These are phyloP conservation scores for Maccullochella peelii DNA, from an alignment of 2,113 vertebrate genomes.

Conservation along the genomic window DNA sequence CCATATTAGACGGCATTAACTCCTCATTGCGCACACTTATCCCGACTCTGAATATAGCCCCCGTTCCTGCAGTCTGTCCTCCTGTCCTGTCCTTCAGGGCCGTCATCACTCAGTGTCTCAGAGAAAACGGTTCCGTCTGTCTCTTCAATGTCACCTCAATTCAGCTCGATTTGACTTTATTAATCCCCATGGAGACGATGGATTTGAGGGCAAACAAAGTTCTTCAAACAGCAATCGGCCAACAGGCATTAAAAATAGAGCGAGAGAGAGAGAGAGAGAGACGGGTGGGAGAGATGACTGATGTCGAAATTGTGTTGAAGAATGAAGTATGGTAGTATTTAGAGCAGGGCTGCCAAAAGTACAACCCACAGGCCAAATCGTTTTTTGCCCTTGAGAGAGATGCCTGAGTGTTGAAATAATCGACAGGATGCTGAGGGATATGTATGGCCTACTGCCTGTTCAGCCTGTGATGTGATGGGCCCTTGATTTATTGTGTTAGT, in stretches of 20 bases:
- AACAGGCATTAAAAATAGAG: slow-evolving; percentile 42
- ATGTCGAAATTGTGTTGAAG: slow-evolving; percentile 31
- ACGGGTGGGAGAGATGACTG: slow-evolving; percentile 20
- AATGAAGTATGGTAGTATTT: slow-evolving; percentile 32
- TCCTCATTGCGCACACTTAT: slow-evolving; percentile 30
- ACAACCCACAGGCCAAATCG: slow-evolving; percentile 18
- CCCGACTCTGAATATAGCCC: slow-evolving; percentile 9
- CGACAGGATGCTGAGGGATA: slow-evolving; percentile 22
- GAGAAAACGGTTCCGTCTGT: slow-evolving; percentile 29
- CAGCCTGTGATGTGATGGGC: neutral
- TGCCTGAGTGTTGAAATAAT: slow-evolving; percentile 27
- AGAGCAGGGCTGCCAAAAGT: slow-evolving; percentile 31
- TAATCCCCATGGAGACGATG: slow-evolving; percentile 57
- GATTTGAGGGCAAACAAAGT: slow-evolving; percentile 63
- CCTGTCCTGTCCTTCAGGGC: slow-evolving; percentile 30
- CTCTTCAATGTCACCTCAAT: slow-evolving; percentile 63
- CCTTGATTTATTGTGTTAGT: neutral
- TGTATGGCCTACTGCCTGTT: neutral
- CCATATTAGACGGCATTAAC: slow-evolving; percentile 33
- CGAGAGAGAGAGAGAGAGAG: neutral
- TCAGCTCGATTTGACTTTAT: slow-evolving; percentile 51
- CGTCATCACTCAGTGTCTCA: slow-evolving; percentile 32
- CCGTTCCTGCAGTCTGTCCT: neutral
- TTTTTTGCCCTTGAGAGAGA: slow-evolving; percentile 54
- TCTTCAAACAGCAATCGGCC: slow-evolving; percentile 59